phyloP scores from a whole-genome alignment of 2,113 vertebrate species.

The Lasiurus borealis region DNA sequence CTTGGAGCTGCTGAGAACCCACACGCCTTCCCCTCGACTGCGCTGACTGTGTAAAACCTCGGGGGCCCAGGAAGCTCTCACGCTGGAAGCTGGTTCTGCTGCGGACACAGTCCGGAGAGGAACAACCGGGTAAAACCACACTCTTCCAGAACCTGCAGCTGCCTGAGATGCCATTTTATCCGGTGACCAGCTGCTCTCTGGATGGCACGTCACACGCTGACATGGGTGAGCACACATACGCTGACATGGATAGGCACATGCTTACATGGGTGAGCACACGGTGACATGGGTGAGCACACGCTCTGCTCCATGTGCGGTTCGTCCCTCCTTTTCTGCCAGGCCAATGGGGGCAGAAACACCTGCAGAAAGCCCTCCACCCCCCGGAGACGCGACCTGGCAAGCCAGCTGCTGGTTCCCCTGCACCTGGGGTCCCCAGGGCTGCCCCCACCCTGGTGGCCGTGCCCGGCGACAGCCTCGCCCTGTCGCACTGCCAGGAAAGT shows the following conservation, averaged over 20 bases:
- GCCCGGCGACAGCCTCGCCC: conserved; percentile 90
- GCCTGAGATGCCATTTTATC: not conserved
- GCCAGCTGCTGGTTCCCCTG: conserved; percentile 88
- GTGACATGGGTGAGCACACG: not conserved
- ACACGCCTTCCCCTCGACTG: not conserved
- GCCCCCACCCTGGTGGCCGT: conserved; percentile 84
- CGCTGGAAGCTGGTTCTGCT: not conserved
- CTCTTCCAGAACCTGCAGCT: not conserved
- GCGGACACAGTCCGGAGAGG: not conserved
- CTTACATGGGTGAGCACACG: too few relatives aligned
- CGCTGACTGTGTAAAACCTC: not conserved
- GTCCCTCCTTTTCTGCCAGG: not conserved
- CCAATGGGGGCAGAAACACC: conserved; percentile 82
- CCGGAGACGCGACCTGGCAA: conserved; percentile 88
- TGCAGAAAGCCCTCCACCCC: conserved; percentile 88
- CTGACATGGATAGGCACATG: too few relatives aligned
- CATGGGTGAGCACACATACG: too few relatives aligned
- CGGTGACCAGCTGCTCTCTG: not conserved
- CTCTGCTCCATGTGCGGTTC: not conserved
- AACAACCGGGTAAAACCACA: fast-evolving
- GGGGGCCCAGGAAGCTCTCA: conserved; percentile 3
- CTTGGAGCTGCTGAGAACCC: not conserved
- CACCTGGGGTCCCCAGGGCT: conserved; percentile 86
- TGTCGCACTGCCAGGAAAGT: conserved; percentile 91
- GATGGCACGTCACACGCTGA: too few relatives aligned